phyloP scores from a whole-genome alignment of 1,140 invertebrate genomes.

The Aphaenogaster ashmeadi region DNA sequence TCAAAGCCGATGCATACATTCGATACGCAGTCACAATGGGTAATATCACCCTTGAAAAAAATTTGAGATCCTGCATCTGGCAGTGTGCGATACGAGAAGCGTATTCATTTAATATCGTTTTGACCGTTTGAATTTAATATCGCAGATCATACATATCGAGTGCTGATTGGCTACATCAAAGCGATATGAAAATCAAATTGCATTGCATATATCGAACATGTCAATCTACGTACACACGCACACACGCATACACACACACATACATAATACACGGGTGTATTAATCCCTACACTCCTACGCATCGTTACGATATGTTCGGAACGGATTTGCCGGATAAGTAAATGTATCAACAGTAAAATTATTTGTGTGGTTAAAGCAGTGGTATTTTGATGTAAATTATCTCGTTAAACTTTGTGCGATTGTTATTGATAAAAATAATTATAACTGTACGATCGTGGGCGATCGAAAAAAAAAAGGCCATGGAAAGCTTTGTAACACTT shows the following conservation, averaged over 20 bases:
- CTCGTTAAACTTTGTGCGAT: not conserved
- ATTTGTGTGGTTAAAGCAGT: conserved; percentile 31
- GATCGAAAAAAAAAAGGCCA: not conserved
- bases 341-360: not conserved
- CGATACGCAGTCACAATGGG: not conserved
- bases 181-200: conserved; percentile 42
- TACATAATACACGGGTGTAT: not conserved
- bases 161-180: conserved; percentile 49
- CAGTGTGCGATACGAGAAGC: conserved; percentile 11
- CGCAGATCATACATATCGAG: not conserved
- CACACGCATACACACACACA: too few species aligned
- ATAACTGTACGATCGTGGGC: not conserved
- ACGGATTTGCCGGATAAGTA: not conserved
- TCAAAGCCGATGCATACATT: conserved; percentile 9
- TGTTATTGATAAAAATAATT: conserved; percentile 16
- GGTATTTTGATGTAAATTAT: conserved; percentile 34
- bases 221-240: not conserved
- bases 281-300: not conserved
- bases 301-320: conserved; percentile 9
- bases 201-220: not conserved
- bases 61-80: conserved; percentile 21
- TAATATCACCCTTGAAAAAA: conserved; percentile 17
- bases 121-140: conserved; percentile 37
- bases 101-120: conserved; percentile 36
- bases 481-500: not conserved